These are phyloP conservation scores for Tinamus guttatus DNA, from an alignment of 2,113 vertebrate genomes.

Conservation along the genomic window DNA sequence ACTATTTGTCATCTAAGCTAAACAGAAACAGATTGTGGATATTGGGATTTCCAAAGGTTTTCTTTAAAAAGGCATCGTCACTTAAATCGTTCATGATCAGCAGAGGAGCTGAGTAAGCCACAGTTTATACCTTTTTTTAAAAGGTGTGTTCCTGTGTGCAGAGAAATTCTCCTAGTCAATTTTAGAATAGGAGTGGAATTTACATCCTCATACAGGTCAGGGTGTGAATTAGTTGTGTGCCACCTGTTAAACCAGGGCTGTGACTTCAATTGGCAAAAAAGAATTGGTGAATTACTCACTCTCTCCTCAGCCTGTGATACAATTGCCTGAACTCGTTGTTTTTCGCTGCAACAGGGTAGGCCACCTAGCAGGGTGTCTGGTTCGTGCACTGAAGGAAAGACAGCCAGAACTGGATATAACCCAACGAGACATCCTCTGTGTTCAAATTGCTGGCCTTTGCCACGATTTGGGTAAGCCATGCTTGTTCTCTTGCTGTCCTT, in stretches of 20 bases:
- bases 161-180: background rate
- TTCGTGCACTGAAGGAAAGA: constrained; percentile 79
- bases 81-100: background rate
- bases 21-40: background rate
- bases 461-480: constrained; percentile 90
- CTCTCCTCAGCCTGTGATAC: background rate
- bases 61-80: background rate
- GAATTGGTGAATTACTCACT: background rate
- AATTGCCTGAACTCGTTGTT: background rate
- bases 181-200: background rate
- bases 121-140: background rate
- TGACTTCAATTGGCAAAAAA: background rate
- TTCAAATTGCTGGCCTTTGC: constrained; percentile 96
- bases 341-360: constrained; percentile 80
- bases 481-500: background rate
- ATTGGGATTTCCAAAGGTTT: rapidly evolving
- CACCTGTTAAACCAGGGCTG: background rate
- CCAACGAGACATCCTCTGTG: constrained; percentile 88
- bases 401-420: constrained; percentile 90
- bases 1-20: background rate
- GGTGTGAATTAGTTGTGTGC: background rate
- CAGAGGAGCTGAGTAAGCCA: background rate
- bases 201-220: background rate
- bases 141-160: background rate
- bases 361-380: constrained; percentile 87